Evolutionary conservation across 2,113 vertebrate genomes (phyloP).

Genomic region (Phyllopteryx taeniolatus): DNA sequence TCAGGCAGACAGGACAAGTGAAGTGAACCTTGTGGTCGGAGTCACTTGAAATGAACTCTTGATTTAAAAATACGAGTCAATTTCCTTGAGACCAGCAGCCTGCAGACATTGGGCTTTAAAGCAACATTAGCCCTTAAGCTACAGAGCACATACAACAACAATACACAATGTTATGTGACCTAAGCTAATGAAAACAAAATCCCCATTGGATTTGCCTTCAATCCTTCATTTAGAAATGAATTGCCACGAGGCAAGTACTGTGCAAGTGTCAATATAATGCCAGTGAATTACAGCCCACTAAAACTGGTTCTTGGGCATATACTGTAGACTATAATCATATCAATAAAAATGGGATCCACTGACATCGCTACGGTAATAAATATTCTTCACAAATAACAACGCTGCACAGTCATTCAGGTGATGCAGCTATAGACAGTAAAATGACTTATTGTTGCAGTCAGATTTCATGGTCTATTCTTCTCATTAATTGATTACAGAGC

Average conservation of each 20-base stretch:
- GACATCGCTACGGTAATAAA: conserved; percentile 17
- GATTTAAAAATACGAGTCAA: background rate
- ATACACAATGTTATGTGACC: conserved; percentile 13
- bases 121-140: conserved; percentile 30
- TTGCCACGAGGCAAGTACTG: conserved; percentile 23
- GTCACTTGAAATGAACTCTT: conserved; percentile 2
- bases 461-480: conserved; percentile 18
- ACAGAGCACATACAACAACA: conserved; percentile 15
- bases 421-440: too few species aligned
- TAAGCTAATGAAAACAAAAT: conserved; percentile 55
- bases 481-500: background rate
- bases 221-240: conserved; percentile 41
- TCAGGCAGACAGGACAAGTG: background rate
- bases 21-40: background rate
- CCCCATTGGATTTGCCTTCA: conserved; percentile 58
- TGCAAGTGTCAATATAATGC: conserved; percentile 12
- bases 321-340: conserved; percentile 8
- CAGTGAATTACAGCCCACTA: conserved; percentile 4
- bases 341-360: conserved; percentile 35
- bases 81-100: conserved; percentile 15
- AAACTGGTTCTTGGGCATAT: conserved; percentile 18
- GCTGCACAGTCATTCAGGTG: too few species aligned
- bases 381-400: too few species aligned
- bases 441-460: too few species aligned
- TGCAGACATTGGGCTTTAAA: conserved; percentile 19